Evolutionary conservation across 2,797 vertebrate genomes (phyloP), one percentile per base, ranked within the genome.

Genomic region (Premnoplex brunnescens): DNA sequence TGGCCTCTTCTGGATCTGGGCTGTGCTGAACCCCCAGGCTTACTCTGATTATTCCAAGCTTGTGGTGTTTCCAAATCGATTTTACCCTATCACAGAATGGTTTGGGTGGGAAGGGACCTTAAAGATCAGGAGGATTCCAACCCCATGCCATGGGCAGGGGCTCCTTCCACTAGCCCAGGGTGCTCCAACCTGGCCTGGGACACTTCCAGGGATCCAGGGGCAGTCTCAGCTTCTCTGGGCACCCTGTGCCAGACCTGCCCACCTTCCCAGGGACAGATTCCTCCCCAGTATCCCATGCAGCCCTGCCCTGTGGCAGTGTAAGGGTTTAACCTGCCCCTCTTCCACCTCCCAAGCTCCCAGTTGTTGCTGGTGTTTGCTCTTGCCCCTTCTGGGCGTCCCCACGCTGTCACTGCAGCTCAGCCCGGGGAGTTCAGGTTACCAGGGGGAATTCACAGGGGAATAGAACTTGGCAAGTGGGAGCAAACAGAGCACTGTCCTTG

Each of bases 401-500:
- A 28, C 26, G 17, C 28, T 7, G 23, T 36, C 55, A 7, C 55
- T 11, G 7, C 15, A 7, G 26, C 36, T 21, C 58, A 19, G 17
- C 26, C 55, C 1, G 14, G 5, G 9, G 66, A 17, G 54, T n/a
- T 48, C 12, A 0, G 56, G 46, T 59, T 49, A 7, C 77, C n/a
- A 4, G 10, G 1, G 14, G 51, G 34, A 46, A 52, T 22, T 4
- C 23, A 7, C 36, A 14, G 6, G 0, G 44, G 18, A 7, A 20
- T 43, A 37, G 18, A 28, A 27, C 6, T 4, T 2, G 2, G 8
- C n/a, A 30, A 17, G 72, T 22, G 9, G 7, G 48, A 37, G 62
- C 75, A 14, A 60, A 52, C 28, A 63, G 2, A 3, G 14, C 2
- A 1, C 62, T 32, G 1, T 7, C 73, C 13, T 10, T 2, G 8